These are phyloP conservation scores for Coreius guichenoti DNA, from an alignment of 2,797 vertebrate genomes.

Conservation along the genomic window DNA sequence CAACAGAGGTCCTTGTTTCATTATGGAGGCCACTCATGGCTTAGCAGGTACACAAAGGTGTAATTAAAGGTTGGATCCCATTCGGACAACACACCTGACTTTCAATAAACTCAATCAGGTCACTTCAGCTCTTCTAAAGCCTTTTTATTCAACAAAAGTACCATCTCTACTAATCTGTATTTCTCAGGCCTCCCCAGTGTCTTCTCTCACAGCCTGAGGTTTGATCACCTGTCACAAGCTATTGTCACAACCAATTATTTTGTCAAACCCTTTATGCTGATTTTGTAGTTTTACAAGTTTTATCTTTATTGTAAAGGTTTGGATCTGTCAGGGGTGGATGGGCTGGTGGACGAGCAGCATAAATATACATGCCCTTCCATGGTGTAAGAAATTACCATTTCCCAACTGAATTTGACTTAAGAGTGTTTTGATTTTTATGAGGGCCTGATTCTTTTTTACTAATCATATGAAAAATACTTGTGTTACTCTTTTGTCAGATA, in stretches of 20 bases:
- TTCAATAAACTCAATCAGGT: constrained; percentile 19
- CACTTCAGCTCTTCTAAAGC: constrained; percentile 10
- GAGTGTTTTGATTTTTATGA: background rate
- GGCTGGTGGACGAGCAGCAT: too few relatives aligned
- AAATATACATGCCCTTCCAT: background rate
- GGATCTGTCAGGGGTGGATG: background rate
- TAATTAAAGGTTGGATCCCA: constrained; percentile 23
- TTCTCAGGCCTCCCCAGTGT: background rate
- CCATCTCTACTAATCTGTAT: constrained; percentile 20
- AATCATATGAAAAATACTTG: background rate
- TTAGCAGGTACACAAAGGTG: constrained; percentile 23
- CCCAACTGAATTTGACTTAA: too few relatives aligned
- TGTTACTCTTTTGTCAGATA: background rate
- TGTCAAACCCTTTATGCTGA: constrained; percentile 7
- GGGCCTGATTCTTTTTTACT: background rate
- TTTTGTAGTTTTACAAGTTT: background rate
- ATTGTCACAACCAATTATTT: constrained; percentile 21
- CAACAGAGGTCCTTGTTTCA: constrained; percentile 27
- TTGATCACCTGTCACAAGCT: constrained; percentile 20
- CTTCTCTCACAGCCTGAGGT: background rate
- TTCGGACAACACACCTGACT: constrained; percentile 14
- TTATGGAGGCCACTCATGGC: background rate
- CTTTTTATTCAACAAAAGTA: constrained; percentile 10
- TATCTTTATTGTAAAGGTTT: background rate
- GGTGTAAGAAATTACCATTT: background rate